Conservation (phyloP, 2,113 vertebrate genomes). For the Myxocyprinus asiaticus region DNA sequence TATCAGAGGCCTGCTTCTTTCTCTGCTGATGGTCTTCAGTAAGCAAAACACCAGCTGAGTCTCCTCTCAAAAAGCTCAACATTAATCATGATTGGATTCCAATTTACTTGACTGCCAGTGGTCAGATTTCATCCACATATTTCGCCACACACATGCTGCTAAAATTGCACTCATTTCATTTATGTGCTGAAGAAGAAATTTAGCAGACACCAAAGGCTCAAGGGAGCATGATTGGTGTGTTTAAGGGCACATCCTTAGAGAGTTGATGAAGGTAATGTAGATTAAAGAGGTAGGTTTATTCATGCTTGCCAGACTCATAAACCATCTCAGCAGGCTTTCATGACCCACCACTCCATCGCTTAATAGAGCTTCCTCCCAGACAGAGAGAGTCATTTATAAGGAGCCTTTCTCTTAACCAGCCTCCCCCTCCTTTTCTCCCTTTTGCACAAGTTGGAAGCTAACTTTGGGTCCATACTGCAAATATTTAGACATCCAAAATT, state of each 20-base stretch:
- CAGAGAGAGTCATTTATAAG: conserved; percentile 71
- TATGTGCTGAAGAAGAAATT: background rate
- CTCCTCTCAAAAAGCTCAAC: background rate
- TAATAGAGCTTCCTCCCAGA: conserved; percentile 51
- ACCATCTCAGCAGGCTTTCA: conserved; percentile 53
- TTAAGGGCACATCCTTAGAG: conserved; percentile 8
- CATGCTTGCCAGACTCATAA: conserved; percentile 61
- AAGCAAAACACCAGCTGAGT: background rate
- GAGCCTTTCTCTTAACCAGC: conserved; percentile 44
- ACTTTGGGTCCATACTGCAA: conserved; percentile 19
- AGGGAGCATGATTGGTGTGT: background rate
- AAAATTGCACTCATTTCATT: background rate
- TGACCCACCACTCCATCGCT: conserved; percentile 56
- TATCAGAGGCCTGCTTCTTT: background rate
- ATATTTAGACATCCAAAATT: conserved; percentile 8
- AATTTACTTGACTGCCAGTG: background rate
- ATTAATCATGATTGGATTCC: background rate
- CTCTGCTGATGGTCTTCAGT: background rate
- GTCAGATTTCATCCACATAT: background rate
- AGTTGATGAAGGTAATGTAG: conserved; percentile 32
- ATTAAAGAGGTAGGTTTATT: conserved; percentile 55
- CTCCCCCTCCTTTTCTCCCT: background rate
- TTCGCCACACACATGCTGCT: background rate
- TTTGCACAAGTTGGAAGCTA: background rate
- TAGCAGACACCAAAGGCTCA: background rate